These are phyloP conservation scores for Cyclina sinensis DNA, from an alignment of 1,140 invertebrate species.

Conservation along the genomic window DNA sequence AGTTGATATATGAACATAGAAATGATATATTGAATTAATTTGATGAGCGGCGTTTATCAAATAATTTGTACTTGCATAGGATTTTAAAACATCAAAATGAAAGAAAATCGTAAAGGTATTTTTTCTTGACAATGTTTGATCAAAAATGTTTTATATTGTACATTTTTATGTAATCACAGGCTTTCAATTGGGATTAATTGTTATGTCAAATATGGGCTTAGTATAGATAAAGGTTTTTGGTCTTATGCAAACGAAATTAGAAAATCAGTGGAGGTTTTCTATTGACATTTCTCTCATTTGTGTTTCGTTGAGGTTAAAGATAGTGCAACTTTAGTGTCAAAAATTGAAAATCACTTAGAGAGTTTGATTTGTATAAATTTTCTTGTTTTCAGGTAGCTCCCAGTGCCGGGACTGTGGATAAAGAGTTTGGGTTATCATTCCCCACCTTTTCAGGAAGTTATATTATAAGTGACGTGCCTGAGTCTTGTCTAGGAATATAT, in stretches of 20 bases:
- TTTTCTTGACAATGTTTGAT: not conserved
- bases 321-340: not conserved
- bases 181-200: slow-evolving; percentile 3
- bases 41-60: not conserved
- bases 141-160: not conserved
- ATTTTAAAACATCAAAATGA: not conserved
- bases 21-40: slow-evolving; percentile 1
- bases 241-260: no score
- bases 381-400: not conserved
- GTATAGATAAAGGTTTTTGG: not conserved
- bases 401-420: slow-evolving; percentile 24
- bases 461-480: no score
- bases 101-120: not conserved
- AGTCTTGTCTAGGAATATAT: no score
- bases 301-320: not conserved
- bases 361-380: not conserved
- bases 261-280: not conserved
- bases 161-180: not conserved
- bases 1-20: not conserved
- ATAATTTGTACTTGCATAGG: not conserved
- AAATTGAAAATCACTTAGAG: not conserved
- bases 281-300: not conserved
- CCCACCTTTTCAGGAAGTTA: no score
- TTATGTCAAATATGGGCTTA: not conserved
- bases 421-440: no score